Conservation (phyloP, 1,140 invertebrate species). For the Caerostris extrusa region DNA sequence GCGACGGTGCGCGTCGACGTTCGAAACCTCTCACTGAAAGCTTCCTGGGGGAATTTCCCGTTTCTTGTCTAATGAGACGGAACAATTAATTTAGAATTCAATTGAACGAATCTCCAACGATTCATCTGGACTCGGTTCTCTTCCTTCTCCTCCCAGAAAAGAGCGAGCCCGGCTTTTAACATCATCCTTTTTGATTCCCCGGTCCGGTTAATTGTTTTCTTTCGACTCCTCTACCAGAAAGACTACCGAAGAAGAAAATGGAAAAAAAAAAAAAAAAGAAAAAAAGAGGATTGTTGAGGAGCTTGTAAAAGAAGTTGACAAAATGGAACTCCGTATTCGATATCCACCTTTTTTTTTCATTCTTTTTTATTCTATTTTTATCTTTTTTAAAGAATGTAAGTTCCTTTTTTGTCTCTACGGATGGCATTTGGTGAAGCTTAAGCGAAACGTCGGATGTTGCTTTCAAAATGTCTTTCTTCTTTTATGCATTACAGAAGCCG, state of each 20-base stretch:
- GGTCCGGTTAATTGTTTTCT: not conserved
- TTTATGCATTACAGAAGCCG: no score
- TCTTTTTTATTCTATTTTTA: no score
- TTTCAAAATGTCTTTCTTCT: no score
- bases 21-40: not conserved
- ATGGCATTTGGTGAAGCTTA: no score
- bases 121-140: not conserved
- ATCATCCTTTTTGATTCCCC: no score
- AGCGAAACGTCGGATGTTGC: no score
- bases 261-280: not conserved
- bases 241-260: no score
- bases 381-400: no score
- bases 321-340: not conserved
- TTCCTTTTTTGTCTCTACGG: no score
- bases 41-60: not conserved
- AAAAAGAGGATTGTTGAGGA: not conserved
- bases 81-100: constrained; percentile 17
- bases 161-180: no score
- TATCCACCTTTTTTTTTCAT: not conserved
- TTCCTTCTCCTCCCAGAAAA: no score
- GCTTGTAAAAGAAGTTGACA: not conserved
- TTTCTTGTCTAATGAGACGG: not conserved
- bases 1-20: not conserved
- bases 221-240: not conserved
- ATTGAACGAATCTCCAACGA: not conserved